Percentiles rank a stretch among this genome's conserved stretches.
Conservation (phyloP, 2,797 vertebrate species). For the Pristis pectinata region DNA sequence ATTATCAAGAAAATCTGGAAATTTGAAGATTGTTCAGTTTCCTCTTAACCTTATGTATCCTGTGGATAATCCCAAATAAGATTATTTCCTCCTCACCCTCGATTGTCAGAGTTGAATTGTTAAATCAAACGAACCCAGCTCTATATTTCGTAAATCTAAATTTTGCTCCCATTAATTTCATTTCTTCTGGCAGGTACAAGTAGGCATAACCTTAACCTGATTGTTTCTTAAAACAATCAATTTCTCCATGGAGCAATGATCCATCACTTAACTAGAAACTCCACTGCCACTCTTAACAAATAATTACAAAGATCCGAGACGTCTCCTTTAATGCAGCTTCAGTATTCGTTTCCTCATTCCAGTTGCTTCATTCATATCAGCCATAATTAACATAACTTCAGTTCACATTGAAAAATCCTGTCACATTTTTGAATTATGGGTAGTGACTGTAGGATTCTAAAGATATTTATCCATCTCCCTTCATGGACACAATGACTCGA, state of each 20-base stretch:
- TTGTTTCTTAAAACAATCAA: background rate
- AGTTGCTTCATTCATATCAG: too few relatives aligned
- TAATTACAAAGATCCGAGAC: too few relatives aligned
- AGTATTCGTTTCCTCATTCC: too few relatives aligned
- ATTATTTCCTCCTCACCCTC: background rate
- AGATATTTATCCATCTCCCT: too few relatives aligned
- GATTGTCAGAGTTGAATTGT: background rate
- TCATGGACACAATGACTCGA: background rate
- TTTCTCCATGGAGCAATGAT: background rate
- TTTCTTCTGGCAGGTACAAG: background rate
- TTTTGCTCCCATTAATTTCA: background rate
- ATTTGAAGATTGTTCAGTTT: background rate
- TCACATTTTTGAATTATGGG: too few relatives aligned
- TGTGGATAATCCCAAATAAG: background rate
- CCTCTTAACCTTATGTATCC: too few relatives aligned
- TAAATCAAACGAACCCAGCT: background rate
- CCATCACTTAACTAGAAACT: too few relatives aligned
- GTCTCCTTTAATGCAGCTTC: too few relatives aligned
- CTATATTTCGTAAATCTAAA: background rate
- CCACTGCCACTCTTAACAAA: too few relatives aligned
- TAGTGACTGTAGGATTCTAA: background rate
- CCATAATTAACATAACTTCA: too few relatives aligned
- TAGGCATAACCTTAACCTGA: background rate
- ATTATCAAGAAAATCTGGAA: background rate
- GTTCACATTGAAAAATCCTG: too few relatives aligned